Conservation (phyloP, 2,888 invertebrate species). For the Drosophila cracens region DNA sequence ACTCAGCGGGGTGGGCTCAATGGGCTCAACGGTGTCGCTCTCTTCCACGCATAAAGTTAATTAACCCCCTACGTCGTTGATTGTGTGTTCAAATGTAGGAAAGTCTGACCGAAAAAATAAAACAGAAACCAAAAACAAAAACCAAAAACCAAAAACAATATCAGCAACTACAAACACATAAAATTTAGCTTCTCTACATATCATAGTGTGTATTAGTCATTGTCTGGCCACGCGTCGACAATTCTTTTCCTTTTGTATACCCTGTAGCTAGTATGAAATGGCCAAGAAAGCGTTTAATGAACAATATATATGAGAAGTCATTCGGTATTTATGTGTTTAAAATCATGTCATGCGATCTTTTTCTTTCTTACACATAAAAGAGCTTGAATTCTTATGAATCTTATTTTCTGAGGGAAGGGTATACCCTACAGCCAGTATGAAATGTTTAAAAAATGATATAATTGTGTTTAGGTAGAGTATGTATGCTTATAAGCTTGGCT, state of each 20-base stretch:
- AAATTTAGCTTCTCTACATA: slow-evolving; percentile 10
- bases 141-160: slow-evolving; percentile 13
- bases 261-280: slow-evolving; percentile 6
- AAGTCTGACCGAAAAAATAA: slow-evolving; percentile 28
- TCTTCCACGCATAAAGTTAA: slow-evolving; percentile 39
- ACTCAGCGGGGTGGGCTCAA: slow-evolving; percentile 25
- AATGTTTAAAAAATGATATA: neutral
- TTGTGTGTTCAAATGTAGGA: slow-evolving; percentile 29
- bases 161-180: slow-evolving; percentile 16
- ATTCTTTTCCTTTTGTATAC: slow-evolving; percentile 20
- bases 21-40: slow-evolving; percentile 13
- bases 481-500: neutral
- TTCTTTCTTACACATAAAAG: neutral
- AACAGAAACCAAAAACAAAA: slow-evolving; percentile 11
- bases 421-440: neutral
- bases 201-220: slow-evolving; percentile 60
- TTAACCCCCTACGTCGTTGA: slow-evolving; percentile 57
- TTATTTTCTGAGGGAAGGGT: too few relatives aligned
- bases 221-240: slow-evolving; percentile 70
- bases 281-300: neutral
- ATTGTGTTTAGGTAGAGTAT: neutral
- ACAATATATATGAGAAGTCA: neutral
- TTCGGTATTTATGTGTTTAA: neutral
- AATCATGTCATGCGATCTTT: neutral
- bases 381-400: neutral